Evolutionary conservation across 2,113 vertebrate species (phyloP).

Genomic region (Pleuronectes platessa): DNA sequence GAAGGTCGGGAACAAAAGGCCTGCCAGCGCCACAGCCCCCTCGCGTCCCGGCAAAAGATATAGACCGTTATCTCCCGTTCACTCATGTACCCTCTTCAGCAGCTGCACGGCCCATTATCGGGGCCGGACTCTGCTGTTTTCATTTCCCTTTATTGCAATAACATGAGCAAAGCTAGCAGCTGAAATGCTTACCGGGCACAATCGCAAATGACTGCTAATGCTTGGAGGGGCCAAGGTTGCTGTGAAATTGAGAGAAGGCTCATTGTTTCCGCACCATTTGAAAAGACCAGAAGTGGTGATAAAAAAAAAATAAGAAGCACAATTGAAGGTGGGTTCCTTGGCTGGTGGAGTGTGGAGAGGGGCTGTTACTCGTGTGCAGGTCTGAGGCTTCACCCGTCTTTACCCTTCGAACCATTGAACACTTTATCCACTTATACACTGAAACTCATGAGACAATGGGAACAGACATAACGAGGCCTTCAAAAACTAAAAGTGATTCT

Average conservation of each 20-base stretch:
- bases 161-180: constrained; percentile 31
- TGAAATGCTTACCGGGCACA: constrained; percentile 53
- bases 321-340: constrained; percentile 21
- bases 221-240: constrained; percentile 31
- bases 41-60: constrained; percentile 41
- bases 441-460: neutral
- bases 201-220: constrained; percentile 42
- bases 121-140: constrained; percentile 60
- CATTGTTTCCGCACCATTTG: constrained; percentile 60
- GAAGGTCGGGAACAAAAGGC: constrained; percentile 68
- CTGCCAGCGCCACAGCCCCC: constrained; percentile 45
- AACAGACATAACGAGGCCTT: neutral
- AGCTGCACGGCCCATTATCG: neutral
- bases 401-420: neutral
- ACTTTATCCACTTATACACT: neutral
- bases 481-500: neutral
- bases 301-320: constrained; percentile 20
- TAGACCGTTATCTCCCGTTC: constrained; percentile 30
- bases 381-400: neutral
- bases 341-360: constrained; percentile 4
- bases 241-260: constrained; percentile 41
- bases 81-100: neutral
- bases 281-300: constrained; percentile 30
- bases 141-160: constrained; percentile 56
- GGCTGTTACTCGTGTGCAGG: neutral